These are phyloP conservation scores for Pyrocephalus nanus DNA, from an alignment of 2,797 vertebrate species.

Conservation along the genomic window DNA sequence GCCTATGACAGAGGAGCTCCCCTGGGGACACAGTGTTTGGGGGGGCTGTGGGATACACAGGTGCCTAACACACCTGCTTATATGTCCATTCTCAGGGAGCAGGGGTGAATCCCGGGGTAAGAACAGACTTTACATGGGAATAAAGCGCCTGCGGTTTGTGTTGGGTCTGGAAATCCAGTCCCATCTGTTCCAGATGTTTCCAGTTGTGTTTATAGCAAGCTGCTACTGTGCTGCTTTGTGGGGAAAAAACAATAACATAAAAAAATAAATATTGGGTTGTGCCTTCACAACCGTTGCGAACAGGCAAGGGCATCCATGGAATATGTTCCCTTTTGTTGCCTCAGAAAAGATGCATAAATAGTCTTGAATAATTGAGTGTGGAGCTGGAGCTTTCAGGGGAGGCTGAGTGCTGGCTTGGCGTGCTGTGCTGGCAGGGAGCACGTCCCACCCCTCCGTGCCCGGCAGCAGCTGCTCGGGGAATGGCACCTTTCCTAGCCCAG, in stretches of 20 bases:
- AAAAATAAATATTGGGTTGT: neutral
- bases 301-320: neutral
- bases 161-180: neutral
- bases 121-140: neutral
- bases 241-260: neutral
- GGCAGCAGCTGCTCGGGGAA: neutral
- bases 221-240: neutral
- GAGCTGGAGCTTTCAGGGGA: neutral
- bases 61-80: rapidly evolving
- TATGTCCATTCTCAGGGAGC: rapidly evolving
- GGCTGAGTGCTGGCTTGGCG: neutral
- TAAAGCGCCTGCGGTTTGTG: neutral
- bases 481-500: neutral
- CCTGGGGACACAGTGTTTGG: rapidly evolving
- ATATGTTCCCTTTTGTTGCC: neutral
- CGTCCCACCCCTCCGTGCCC: rapidly evolving
- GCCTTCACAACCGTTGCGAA: neutral
- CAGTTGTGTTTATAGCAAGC: slow-evolving; percentile 55
- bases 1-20: neutral
- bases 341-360: neutral
- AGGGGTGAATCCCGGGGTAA: neutral
- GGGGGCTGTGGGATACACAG: neutral
- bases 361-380: neutral
- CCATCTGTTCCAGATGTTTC: slow-evolving; percentile 56
- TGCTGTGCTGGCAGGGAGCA: neutral